phyloP scores from a whole-genome alignment of 1,140 invertebrate species.

The Nixonia krombeini region DNA sequence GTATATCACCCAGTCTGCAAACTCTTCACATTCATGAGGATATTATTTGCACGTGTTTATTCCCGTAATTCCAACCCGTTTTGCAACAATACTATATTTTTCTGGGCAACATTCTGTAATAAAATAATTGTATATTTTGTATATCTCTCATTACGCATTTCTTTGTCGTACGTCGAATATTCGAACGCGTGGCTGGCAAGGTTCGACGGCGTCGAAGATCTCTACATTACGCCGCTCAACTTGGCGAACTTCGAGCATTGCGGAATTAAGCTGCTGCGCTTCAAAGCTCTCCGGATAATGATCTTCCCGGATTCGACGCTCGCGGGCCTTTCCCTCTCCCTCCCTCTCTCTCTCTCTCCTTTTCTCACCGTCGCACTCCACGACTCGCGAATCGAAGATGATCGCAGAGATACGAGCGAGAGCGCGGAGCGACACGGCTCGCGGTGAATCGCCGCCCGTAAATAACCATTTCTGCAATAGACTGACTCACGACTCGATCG shows the following conservation, averaged over 20 bases:
- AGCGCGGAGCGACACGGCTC: too few relatives aligned
- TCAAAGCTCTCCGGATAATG: not conserved
- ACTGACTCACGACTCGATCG: slow-evolving; percentile 29
- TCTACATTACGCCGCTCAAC: slow-evolving; percentile 38
- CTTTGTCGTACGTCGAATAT: not conserved
- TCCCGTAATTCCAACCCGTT: too few relatives aligned
- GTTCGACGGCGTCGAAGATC: slow-evolving; percentile 24
- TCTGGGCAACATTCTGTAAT: too few relatives aligned
- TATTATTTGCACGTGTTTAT: too few relatives aligned
- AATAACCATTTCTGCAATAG: slow-evolving; percentile 45
- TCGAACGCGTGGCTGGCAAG: slow-evolving; percentile 21
- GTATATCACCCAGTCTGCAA: too few relatives aligned
- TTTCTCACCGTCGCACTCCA: not conserved
- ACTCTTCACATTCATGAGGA: too few relatives aligned
- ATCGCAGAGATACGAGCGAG: slow-evolving; percentile 14
- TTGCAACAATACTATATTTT: too few relatives aligned
- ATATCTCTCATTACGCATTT: not conserved
- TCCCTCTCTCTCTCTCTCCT: not conserved
- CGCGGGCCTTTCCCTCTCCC: not conserved
- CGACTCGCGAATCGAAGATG: not conserved
- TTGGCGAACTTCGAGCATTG: slow-evolving; percentile 21
- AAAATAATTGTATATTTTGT: too few relatives aligned
- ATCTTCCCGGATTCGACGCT: not conserved
- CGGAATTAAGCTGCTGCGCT: slow-evolving; percentile 19
- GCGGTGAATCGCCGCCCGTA: slow-evolving; percentile 37